These are phyloP conservation scores for Myotis findleyi DNA, from an alignment of 2,797 vertebrate genomes.

Conservation along the genomic window DNA sequence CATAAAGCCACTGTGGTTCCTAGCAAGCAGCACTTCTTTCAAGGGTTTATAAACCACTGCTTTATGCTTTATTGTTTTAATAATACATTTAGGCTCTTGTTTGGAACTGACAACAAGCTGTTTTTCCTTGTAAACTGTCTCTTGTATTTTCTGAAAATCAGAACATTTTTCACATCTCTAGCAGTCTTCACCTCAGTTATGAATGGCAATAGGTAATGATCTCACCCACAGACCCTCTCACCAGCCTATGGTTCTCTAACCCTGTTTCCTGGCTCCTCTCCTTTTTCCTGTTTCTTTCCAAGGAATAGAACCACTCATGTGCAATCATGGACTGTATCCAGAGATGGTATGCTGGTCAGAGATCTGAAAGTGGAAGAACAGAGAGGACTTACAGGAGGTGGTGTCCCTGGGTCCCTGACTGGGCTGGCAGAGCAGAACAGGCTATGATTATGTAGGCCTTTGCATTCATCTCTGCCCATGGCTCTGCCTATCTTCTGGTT, in stretches of 20 bases:
- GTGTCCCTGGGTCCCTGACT: background rate
- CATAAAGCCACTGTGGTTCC: constrained; percentile 20
- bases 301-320: constrained; percentile 36
- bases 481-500: constrained; percentile 48
- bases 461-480: background rate
- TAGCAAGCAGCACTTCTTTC: constrained; percentile 5
- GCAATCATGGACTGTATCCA: constrained; percentile 44
- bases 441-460: background rate
- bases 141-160: constrained; percentile 38
- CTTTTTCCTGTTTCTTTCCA: constrained; percentile 55
- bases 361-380: background rate
- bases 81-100: constrained; percentile 56
- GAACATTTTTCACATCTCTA: constrained; percentile 7
- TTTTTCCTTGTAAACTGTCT: constrained; percentile 10
- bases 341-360: constrained; percentile 45
- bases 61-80: constrained; percentile 28
- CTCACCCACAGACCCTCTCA: background rate
- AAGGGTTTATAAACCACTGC: background rate
- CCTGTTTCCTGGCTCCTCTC: background rate
- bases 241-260: constrained; percentile 1
- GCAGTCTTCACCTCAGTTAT: background rate
- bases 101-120: background rate
- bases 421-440: background rate
- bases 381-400: constrained; percentile 32
- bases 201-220: background rate